Percentiles rank a stretch among this genome's conserved stretches.
Conservation (phyloP, 1,140 invertebrate genomes). For the Elymnias hypermnestra region DNA sequence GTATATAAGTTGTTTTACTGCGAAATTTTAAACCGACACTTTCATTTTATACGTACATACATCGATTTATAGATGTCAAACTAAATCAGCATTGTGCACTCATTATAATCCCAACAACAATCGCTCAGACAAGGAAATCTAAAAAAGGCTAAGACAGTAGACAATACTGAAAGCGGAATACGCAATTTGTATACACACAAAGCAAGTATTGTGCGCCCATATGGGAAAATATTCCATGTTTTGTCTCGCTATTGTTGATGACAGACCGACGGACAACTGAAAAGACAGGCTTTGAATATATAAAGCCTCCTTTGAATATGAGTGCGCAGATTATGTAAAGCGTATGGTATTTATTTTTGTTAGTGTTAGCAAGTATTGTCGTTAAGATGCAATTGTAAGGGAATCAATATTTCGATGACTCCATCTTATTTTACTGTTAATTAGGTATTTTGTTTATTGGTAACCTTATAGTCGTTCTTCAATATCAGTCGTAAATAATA, state of each 20-base stretch:
- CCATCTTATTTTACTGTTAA: no score
- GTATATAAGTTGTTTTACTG: no score
- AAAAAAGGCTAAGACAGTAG: constrained; percentile 39
- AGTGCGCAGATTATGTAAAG: constrained; percentile 52
- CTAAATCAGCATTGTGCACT: not conserved
- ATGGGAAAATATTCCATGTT: constrained; percentile 71
- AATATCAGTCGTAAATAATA: no score
- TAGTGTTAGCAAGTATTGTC: constrained; percentile 12
- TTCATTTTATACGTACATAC: not conserved
- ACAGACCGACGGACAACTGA: constrained; percentile 70
- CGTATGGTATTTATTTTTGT: constrained; percentile 23
- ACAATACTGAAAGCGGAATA: constrained; percentile 41
- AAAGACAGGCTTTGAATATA: constrained; percentile 66
- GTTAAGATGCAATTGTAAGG: not conserved
- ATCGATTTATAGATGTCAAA: no score
- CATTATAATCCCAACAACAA: constrained; percentile 15
- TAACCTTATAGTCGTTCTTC: no score
- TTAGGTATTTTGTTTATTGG: no score
- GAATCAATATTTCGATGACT: not conserved
- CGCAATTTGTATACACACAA: constrained; percentile 51
- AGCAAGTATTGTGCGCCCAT: constrained; percentile 59
- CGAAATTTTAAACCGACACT: not conserved
- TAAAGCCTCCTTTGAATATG: constrained; percentile 44
- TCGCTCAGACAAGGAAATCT: constrained; percentile 24
- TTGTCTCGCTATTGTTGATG: constrained; percentile 64